phyloP scores from a whole-genome alignment of 2,888 invertebrate species.

The Ptilodon capucinus region DNA sequence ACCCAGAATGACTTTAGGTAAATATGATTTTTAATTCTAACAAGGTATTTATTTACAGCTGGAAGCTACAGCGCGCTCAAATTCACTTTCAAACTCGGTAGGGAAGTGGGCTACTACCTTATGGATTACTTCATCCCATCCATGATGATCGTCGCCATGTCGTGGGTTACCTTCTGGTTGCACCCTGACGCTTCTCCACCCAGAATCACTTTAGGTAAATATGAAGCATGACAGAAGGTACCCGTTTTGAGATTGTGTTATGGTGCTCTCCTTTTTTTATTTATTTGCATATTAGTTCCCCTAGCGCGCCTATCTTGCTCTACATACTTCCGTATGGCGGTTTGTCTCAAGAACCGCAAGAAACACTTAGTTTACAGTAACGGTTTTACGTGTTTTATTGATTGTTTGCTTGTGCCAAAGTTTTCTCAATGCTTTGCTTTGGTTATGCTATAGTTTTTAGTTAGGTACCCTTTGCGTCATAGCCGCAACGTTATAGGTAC shows the following conservation, averaged over 20 bases:
- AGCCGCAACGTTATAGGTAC: too few species aligned
- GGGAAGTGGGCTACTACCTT: constrained; percentile 93
- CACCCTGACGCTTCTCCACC: constrained; percentile 94
- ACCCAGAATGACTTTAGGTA: constrained; percentile 91
- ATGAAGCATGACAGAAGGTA: background rate
- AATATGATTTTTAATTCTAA: constrained; percentile 15
- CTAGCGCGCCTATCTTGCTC: too few species aligned
- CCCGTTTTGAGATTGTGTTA: too few species aligned
- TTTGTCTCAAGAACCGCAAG: too few species aligned
- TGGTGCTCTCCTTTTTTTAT: background rate
- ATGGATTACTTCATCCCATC: constrained; percentile 95
- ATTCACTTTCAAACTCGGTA: constrained; percentile 89
- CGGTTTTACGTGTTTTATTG: background rate
- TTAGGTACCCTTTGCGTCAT: background rate
- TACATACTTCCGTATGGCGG: background rate
- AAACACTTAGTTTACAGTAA: too few species aligned
- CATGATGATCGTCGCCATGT: constrained; percentile 92
- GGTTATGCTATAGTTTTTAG: background rate
- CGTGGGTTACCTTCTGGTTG: constrained; percentile 95
- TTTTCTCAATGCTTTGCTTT: too few species aligned
- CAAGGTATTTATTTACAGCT: constrained; percentile 75
- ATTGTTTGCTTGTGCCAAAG: background rate
- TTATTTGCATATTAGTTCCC: too few species aligned
- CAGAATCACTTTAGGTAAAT: constrained; percentile 88
- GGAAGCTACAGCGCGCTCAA: constrained; percentile 92